Conservation (phyloP, 1,140 invertebrate species). For the Muscidifurax raptorellus region DNA sequence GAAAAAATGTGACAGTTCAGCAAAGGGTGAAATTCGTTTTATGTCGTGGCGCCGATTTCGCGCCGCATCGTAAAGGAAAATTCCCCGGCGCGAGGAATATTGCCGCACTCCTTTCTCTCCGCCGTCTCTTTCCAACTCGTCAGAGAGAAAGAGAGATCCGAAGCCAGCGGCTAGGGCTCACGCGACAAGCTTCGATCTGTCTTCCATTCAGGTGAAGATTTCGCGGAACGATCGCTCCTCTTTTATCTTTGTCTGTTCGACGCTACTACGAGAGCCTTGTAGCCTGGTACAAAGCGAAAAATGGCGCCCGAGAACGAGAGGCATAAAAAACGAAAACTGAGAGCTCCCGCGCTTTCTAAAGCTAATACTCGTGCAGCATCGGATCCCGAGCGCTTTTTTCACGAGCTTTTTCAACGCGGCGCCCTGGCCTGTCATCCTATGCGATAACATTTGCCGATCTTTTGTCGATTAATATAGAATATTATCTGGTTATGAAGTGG, state of each 20-base stretch:
- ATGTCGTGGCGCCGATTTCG: slow-evolving; percentile 7
- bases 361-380: not conserved
- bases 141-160: not conserved
- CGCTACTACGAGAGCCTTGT: not conserved
- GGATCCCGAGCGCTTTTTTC: not conserved
- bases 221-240: slow-evolving; percentile 10
- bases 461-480: not conserved
- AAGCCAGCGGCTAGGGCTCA: not conserved
- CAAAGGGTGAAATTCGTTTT: slow-evolving; percentile 39
- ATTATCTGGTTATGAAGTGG: not conserved
- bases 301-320: not conserved
- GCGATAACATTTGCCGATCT: not conserved
- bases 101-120: not conserved
- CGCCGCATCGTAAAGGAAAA: slow-evolving; percentile 25
- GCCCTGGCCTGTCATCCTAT: not conserved
- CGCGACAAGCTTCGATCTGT: slow-evolving; percentile 34
- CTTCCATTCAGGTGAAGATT: slow-evolving; percentile 33
- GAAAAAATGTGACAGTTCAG: slow-evolving; percentile 12
- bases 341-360: not conserved
- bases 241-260: slow-evolving; percentile 34
- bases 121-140: no score
- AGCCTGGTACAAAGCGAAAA: slow-evolving; percentile 25
- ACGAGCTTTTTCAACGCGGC: not conserved
- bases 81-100: slow-evolving; percentile 23
- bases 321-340: slow-evolving; percentile 8